A percentile compares a stretch with the other conserved stretches of the same genome.
Evolutionary conservation across 2,888 invertebrate genomes (phyloP).

Genomic region (Girardia tigrina): DNA sequence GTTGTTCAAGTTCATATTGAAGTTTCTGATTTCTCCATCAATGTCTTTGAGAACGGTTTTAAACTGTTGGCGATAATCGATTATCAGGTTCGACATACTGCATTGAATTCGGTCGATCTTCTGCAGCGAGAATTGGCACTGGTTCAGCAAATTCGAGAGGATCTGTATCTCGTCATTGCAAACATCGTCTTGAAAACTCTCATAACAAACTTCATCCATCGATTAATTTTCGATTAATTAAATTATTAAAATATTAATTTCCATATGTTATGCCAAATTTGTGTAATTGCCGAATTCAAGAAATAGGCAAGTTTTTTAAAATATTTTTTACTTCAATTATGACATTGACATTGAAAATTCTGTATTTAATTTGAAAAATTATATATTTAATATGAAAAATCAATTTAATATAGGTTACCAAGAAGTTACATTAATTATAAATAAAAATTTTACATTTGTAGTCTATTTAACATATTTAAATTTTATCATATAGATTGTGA

Average conservation of each 20-base stretch:
- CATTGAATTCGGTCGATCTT: conserved; percentile 5
- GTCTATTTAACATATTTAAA: too few relatives aligned
- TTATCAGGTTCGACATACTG: neutral
- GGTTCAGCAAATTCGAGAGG: neutral
- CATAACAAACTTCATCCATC: neutral
- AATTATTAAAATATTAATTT: neutral
- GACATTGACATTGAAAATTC: too few relatives aligned
- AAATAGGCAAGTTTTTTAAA: too few relatives aligned
- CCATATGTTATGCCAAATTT: too few relatives aligned
- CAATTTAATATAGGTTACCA: too few relatives aligned
- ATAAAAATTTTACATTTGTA: too few relatives aligned
- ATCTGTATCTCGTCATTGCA: neutral
- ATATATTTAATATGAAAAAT: too few relatives aligned
- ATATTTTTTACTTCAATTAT: too few relatives aligned
- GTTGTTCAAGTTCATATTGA: conserved; percentile 1
- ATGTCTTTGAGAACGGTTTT: conserved; percentile 6
- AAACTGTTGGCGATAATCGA: conserved; percentile 8
- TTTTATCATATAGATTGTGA: too few relatives aligned
- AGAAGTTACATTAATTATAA: too few relatives aligned
- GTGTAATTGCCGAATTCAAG: too few relatives aligned
- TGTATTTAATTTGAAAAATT: too few relatives aligned
- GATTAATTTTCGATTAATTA: neutral
- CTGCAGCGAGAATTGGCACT: neutral
- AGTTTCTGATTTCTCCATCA: conserved; percentile 3
- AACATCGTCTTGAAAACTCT: neutral